A percentile compares a stretch with the other conserved stretches of the same genome.
Evolutionary conservation across 2,888 invertebrate genomes (phyloP).

Genomic region (Drosophila kanekoi): DNA sequence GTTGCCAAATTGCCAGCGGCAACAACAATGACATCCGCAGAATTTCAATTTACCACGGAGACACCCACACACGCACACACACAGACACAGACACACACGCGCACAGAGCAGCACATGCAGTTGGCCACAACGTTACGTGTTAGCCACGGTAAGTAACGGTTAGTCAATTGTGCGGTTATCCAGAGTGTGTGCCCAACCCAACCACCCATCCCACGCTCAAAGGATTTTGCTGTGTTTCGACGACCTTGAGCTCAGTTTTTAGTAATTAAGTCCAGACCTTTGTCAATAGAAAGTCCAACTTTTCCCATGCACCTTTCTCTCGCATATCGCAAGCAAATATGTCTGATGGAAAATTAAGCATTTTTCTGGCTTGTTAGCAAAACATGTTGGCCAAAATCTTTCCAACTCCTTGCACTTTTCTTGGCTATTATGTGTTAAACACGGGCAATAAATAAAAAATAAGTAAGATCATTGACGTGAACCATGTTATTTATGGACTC

Average conservation of each 20-base stretch:
- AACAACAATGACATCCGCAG: conserved; percentile 18
- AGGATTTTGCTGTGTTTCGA: not conserved
- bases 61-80: conserved; percentile 12
- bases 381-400: too few species aligned
- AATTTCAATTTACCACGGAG: conserved; percentile 47
- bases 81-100: not conserved
- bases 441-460: conserved; percentile 49
- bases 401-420: not conserved
- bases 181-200: conserved; percentile 12
- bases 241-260: conserved; percentile 32
- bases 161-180: conserved; percentile 37
- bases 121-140: conserved; percentile 46
- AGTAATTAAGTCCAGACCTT: conserved; percentile 8
- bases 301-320: not conserved
- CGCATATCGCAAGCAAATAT: too few species aligned
- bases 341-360: too few species aligned
- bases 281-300: conserved; percentile 15
- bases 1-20: conserved; percentile 3
- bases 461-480: conserved; percentile 57
- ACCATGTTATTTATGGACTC: conserved; percentile 61
- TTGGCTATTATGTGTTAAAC: conserved; percentile 39
- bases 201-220: too few species aligned
- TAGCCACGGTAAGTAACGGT: conserved; percentile 53
- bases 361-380: too few species aligned
- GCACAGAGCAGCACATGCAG: conserved; percentile 18